Evolutionary conservation across 2,113 vertebrate species (phyloP).

Genomic region (Pteropus alecto): DNA sequence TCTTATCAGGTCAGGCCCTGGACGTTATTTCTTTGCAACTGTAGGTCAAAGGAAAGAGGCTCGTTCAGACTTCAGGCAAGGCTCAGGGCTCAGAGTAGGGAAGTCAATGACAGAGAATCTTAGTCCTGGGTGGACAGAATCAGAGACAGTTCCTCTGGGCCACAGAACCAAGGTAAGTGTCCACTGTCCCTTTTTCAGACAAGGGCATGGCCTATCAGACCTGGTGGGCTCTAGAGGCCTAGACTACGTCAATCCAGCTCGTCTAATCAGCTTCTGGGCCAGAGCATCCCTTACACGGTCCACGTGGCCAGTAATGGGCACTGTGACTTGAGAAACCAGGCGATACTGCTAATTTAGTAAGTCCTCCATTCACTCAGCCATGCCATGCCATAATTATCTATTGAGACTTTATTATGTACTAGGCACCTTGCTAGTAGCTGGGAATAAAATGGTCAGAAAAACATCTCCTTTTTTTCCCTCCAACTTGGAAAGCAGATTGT

Average conservation of each 20-base stretch:
- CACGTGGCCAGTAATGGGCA: not conserved
- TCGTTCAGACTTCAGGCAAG: not conserved
- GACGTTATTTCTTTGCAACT: not conserved
- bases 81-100: not conserved
- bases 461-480: not conserved
- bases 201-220: not conserved
- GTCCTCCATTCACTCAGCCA: not conserved
- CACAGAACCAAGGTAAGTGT: not conserved
- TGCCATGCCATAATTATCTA: not conserved
- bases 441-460: not conserved
- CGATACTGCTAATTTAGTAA: not conserved
- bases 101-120: not conserved
- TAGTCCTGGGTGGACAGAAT: not conserved
- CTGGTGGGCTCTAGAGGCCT: not conserved
- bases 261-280: not conserved
- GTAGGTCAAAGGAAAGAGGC: not conserved
- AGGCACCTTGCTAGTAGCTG: not conserved
- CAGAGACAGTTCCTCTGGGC: not conserved
- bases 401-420: not conserved
- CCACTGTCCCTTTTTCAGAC: not conserved
- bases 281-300: not conserved
- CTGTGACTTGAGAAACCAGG: not conserved
- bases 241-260: not conserved
- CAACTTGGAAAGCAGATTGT: not conserved
- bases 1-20: conserved; percentile 55